Percentiles rank a stretch among this genome's conserved stretches.
These are phyloP conservation scores for Cerceris rybyensis DNA, from an alignment of 2,888 invertebrate genomes.

Conservation along the genomic window DNA sequence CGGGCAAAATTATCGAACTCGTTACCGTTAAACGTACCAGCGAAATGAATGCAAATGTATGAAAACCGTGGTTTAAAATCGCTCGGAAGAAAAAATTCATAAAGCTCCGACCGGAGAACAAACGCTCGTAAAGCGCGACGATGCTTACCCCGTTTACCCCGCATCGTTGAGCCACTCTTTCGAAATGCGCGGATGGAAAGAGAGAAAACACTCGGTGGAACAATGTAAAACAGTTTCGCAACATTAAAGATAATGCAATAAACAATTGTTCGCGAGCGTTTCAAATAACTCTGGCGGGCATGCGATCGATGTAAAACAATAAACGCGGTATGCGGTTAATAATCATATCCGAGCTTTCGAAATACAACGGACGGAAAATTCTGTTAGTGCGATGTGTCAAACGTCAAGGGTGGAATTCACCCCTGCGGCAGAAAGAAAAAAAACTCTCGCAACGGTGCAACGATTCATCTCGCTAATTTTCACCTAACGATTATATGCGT, in stretches of 20 bases:
- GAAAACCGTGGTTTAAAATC: too few species aligned
- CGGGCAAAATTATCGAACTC: too few species aligned
- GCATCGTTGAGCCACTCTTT: too few species aligned
- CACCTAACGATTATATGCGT: slow-evolving; percentile 9
- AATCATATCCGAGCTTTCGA: slow-evolving; percentile 3
- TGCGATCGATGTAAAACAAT: slow-evolving; percentile 28
- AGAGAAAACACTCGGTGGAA: neutral
- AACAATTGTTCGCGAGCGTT: slow-evolving; percentile 3
- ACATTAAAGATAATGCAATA: neutral
- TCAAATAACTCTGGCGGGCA: neutral
- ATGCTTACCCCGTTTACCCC: too few species aligned
- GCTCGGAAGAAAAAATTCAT: too few species aligned
- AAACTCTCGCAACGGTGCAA: neutral
- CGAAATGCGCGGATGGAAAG: too few species aligned
- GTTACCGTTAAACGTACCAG: too few species aligned
- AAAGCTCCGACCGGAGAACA: too few species aligned
- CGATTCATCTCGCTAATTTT: slow-evolving; percentile 14
- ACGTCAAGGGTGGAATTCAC: slow-evolving; percentile 26
- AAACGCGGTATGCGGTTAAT: slow-evolving; percentile 30
- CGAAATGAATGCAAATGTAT: too few species aligned
- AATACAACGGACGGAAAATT: slow-evolving; percentile 24
- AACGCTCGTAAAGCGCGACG: too few species aligned
- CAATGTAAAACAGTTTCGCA: neutral
- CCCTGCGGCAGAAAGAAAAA: neutral
- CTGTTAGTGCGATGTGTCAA: slow-evolving; percentile 2